Base-by-base conservation (phyloP, 2,797 vertebrate species). In the Buceros bicornis region DNA sequence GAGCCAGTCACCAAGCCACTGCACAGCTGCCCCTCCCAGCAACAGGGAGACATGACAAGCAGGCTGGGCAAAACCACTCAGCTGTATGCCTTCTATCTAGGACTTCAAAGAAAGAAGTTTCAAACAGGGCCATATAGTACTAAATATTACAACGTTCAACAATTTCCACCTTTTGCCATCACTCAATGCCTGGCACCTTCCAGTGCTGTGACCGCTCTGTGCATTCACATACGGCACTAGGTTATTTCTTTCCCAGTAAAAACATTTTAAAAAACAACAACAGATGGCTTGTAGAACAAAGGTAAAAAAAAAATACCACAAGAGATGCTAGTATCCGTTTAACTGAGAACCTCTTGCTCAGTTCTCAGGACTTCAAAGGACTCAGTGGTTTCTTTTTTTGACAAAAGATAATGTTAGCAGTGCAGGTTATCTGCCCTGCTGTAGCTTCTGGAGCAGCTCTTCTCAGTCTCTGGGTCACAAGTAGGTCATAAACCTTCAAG, bases 361-460 rank as follows among this genome's bases (percentile, higher is more conserved):
- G 64, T 90, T 95, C 93, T 83, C 76, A 91, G 42, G 81, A 82
- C 84, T 87, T 95, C 76, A 93, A 76, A 91, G 87, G 80, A 83
- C 21, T 50, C 54, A 37, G 91, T 3, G 77, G 94, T 96, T 97
- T 95, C 72, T 92, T 28, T 87, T 74, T 82, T 26, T 86, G 69
- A 57, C 54, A 71, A 33, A 77, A 96, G 76, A 88, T 54, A 89
- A 90, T 28, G 45, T 40, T 64, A 29, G 91, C 22, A 85, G 71
- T 67, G 53, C 14, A 13, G 83, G 51, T 87, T 87, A 85, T 80
- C 76, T 71, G 72, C 17, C n/a, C 8, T 16, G 2, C 57, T 0
- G 2, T 14, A 69, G 65, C 70, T 47, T 28, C 16, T 60, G 43
- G 65, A 93, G 87, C 77, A 86, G 90, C 85, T 47, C 58, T 86